A percentile compares a stretch with the other conserved stretches of the same genome.
Evolutionary conservation across 2,113 vertebrate species (phyloP).

Genomic region (Anarhynchus alexandrinus): DNA sequence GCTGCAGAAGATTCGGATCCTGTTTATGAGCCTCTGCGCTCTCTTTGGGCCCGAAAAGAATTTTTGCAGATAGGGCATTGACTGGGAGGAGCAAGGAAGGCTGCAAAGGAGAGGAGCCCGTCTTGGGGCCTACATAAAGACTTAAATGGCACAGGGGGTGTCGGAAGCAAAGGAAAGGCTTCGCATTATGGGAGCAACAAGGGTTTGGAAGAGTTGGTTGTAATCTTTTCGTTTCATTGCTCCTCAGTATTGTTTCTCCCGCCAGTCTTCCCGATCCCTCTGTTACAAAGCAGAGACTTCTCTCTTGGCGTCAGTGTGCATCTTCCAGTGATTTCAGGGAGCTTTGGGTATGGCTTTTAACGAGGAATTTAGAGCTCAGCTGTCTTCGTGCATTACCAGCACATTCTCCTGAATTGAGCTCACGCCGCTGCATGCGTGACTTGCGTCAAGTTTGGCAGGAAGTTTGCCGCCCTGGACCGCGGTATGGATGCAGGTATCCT

Average conservation of each 20-base stretch:
- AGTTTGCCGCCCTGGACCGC: background rate
- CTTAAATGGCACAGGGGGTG: fast-evolving
- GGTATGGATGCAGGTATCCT: background rate
- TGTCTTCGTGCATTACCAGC: background rate
- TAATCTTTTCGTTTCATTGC: background rate
- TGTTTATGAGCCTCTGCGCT: background rate
- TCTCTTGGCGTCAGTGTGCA: background rate
- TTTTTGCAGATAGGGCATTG: background rate
- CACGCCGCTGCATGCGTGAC: background rate
- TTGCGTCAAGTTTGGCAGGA: background rate
- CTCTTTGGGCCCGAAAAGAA: background rate
- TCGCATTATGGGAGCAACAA: background rate
- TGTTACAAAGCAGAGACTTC: background rate
- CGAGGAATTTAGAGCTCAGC: background rate
- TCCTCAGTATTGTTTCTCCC: background rate
- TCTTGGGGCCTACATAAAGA: background rate
- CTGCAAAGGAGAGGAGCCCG: background rate
- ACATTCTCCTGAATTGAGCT: background rate
- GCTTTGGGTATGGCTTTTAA: background rate
- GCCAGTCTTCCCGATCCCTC: background rate
- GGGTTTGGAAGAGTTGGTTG: background rate
- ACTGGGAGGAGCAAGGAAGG: background rate
- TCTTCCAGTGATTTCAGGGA: background rate
- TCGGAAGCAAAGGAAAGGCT: background rate
- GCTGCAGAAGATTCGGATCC: background rate